Evolutionary conservation across 2,888 invertebrate genomes (phyloP), one percentile per base, ranked within the genome.

Genomic region (Tiliacea citrago): DNA sequence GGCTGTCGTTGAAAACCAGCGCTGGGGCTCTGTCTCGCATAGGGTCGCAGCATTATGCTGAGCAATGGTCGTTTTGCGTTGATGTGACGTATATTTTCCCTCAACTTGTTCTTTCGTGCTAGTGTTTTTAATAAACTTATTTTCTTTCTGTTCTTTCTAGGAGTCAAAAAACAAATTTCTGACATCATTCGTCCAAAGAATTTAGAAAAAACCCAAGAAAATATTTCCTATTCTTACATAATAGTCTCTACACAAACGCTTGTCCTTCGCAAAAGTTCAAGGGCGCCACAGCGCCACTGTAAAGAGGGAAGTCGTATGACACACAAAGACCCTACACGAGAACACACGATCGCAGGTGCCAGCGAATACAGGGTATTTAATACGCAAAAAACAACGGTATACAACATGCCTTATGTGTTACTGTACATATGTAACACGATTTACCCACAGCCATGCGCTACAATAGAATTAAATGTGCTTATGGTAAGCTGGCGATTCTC

Each of bases 371-470:
- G 79, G 55, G 57, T 79, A 75, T 84, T 79, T 74, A 82, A 79
- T 77, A 82, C 79, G 69, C 79, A 82, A 79, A 74, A 84, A 85
- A 85, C 62, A 79, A 39, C 47, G 24, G n/a, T 63, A 18, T 73
- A 58, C n/a, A 61, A 65, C 53, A 39, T 62, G 62, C 35, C 62
- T 65, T 68, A 68, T 57, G 29, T 68, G 21, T 63, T 29, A 21
- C 47, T 57, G 24, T 51, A 49, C 24, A 18, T 49, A n/a, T 42
- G 2, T 18, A 63, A 61, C 57, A 65, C 70, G 35, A 47, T 53
- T 69, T 63, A 39, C 68, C 68, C 76, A n/a, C 47, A 68, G 68
- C 29, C 2, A 68, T 53, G 51, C 66, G 65, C 72, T 76, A 75
- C 76, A 73, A 84, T 81, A 75, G 66, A 81, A 81, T 81, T 68